A percentile compares a stretch with the other conserved stretches of the same genome.
Evolutionary conservation across 2,888 invertebrate species (phyloP).

Genomic region (Meta bourneti): DNA sequence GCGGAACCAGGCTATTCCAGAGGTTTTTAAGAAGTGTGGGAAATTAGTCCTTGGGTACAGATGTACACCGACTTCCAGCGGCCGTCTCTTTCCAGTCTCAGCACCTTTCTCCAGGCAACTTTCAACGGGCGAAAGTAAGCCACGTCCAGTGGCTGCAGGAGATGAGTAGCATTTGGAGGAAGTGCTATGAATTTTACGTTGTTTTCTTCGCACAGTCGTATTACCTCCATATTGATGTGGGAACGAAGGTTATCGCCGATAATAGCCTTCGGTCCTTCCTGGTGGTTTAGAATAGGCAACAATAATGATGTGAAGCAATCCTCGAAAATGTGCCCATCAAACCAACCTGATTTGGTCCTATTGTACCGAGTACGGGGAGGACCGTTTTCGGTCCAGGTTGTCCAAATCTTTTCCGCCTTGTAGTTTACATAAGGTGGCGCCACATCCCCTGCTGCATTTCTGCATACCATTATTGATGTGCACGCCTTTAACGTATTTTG

Average conservation of each 20-base stretch:
- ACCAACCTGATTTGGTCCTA: neutral
- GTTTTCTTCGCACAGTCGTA: neutral
- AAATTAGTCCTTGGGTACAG: neutral
- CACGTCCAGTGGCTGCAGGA: neutral
- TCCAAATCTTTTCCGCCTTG: neutral
- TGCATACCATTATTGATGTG: neutral
- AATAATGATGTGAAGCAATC: neutral
- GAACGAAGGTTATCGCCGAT: neutral
- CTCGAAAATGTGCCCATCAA: neutral
- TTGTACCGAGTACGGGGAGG: neutral
- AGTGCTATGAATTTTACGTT: neutral
- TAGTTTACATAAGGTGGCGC: neutral
- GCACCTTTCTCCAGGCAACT: neutral
- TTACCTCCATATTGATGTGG: neutral
- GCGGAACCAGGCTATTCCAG: neutral
- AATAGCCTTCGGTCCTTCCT: neutral
- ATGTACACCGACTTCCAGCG: neutral
- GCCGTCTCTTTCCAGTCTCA: neutral
- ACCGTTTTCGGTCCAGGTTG: neutral
- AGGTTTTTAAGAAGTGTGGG: neutral
- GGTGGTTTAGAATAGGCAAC: neutral
- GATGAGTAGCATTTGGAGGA: neutral
- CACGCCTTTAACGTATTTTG: neutral
- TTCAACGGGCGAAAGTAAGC: neutral
- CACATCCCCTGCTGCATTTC: neutral